phyloP scores from a whole-genome alignment of 2,888 invertebrate species.

The Drosophila nigricruria region DNA sequence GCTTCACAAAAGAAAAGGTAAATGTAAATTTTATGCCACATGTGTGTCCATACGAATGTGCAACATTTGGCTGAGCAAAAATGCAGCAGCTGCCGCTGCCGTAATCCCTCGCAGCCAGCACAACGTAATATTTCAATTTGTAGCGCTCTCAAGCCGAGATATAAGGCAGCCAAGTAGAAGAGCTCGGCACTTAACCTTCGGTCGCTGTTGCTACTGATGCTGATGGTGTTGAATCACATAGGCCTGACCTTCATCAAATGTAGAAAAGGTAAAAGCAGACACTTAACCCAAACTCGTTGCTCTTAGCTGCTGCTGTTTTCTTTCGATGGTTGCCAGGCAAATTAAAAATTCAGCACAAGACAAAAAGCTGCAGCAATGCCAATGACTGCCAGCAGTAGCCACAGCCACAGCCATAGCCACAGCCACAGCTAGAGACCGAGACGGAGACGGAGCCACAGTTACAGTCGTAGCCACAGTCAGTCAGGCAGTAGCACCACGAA shows the following conservation, averaged over 20 bases:
- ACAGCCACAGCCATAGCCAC: background rate
- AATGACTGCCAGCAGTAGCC: conserved; percentile 45
- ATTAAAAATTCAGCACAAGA: conserved; percentile 78
- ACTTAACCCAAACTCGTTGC: conserved; percentile 27
- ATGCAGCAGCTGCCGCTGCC: conserved; percentile 8
- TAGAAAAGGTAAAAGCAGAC: conserved; percentile 29
- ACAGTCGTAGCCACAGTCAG: conserved; percentile 17
- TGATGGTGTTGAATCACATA: conserved; percentile 50
- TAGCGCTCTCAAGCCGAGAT: conserved; percentile 58
- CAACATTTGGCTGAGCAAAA: conserved; percentile 23
- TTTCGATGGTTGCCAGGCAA: conserved; percentile 68
- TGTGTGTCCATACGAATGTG: conserved; percentile 14
- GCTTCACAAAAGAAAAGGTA: conserved; percentile 38
- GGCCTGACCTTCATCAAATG: conserved; percentile 73
- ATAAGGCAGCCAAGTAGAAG: conserved; percentile 34
- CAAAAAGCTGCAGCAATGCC: conserved; percentile 55
- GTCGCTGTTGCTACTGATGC: conserved; percentile 37
- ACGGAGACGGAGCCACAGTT: conserved; percentile 4
- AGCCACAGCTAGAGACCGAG: too few species aligned
- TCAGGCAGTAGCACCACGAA: conserved; percentile 38
- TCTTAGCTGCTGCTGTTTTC: conserved; percentile 19
- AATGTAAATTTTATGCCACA: conserved; percentile 56
- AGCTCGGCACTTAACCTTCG: conserved; percentile 70
- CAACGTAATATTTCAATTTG: conserved; percentile 74
- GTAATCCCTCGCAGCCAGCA: background rate